Percentiles rank a stretch among this genome's conserved stretches.
Evolutionary conservation across 2,888 invertebrate species (phyloP).

Genomic region (Tromatobia lineatoria): DNA sequence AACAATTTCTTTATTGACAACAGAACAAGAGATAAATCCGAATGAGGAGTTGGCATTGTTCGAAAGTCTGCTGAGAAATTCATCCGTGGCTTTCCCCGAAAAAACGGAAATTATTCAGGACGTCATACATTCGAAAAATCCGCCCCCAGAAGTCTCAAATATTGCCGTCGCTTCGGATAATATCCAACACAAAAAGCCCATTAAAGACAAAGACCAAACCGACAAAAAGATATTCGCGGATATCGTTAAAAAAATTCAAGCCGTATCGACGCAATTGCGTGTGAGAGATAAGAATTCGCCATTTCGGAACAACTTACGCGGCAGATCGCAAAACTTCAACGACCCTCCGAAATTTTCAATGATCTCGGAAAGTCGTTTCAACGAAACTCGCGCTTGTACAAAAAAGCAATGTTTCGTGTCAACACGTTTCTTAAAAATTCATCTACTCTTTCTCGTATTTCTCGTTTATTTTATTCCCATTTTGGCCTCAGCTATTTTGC

Average conservation of each 20-base stretch:
- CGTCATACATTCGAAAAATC: not conserved
- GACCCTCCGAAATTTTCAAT: conserved; percentile 15
- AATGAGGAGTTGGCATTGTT: conserved; percentile 64
- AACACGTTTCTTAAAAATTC: conserved; percentile 76
- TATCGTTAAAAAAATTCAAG: conserved; percentile 76
- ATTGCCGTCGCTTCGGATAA: no score
- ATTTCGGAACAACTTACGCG: not conserved
- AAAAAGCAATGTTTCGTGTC: conserved; percentile 77
- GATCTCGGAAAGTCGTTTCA: conserved; percentile 27
- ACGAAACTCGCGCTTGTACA: conserved; percentile 42
- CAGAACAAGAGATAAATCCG: conserved; percentile 24
- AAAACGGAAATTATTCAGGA: not conserved
- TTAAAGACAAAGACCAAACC: conserved; percentile 34
- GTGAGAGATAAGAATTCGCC: conserved; percentile 21
- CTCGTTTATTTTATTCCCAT: conserved; percentile 79
- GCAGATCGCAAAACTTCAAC: conserved; percentile 38
- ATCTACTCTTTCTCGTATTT: conserved; percentile 78
- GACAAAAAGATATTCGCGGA: conserved; percentile 75
- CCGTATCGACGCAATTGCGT: conserved; percentile 50
- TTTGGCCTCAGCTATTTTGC: conserved; percentile 71
- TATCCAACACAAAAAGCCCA: not conserved
- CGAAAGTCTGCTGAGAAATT: conserved; percentile 61
- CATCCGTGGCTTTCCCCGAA: not conserved
- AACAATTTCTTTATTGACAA: not conserved
- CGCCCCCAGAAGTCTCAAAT: conserved; percentile 2